Evolutionary conservation across 2,797 vertebrate genomes (phyloP), one percentile per base, ranked within the genome.

Genomic region (Nannoperca australis): DNA sequence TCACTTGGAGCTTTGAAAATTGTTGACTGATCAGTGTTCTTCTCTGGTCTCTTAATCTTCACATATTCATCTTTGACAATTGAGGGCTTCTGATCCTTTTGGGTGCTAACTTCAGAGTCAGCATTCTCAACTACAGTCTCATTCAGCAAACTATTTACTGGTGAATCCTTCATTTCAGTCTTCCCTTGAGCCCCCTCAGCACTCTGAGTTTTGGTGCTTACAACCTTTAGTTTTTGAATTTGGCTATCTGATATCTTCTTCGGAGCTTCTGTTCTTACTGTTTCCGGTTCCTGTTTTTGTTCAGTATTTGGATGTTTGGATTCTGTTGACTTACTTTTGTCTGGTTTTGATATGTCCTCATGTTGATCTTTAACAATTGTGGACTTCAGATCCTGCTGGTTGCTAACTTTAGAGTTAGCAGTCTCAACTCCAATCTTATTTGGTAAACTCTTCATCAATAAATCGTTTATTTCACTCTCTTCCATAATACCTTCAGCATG

Each of bases 1-100:
- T 36, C 53, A 22, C 22, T 22, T 12, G 8, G 32, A 24, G 30
- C 53, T 50, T 64, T 63, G 5, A 18, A 1, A 59, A 67, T 54
- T 47, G 34, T 34, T 12, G 42, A 13, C 0, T 27, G 71, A 79
- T 60, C 65, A n/a, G n/a, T 24, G 7, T 12, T 66, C 51, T 50
- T 34, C 27, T 73, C 55, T 24, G 14, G 1, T 74, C 67, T 75
- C n/a, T 44, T 73, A 5, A 53, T 45, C 10, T 77, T 38, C 34
- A 59, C 42, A 7, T 14, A 1, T 1, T 75, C 15, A 14, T 54
- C 68, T 53, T 18, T 34, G 9, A 54, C n/a, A 42, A 13, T 1
- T 53, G 38, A 34, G 18, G 36, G 36, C 40, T 58, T 76, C 32
- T 58, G 60, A 9, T 65, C 59, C 24, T 73, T 84, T 64, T 70